phyloP scores from a whole-genome alignment of 2,113 vertebrate genomes.

The Megaceryle torquata region DNA sequence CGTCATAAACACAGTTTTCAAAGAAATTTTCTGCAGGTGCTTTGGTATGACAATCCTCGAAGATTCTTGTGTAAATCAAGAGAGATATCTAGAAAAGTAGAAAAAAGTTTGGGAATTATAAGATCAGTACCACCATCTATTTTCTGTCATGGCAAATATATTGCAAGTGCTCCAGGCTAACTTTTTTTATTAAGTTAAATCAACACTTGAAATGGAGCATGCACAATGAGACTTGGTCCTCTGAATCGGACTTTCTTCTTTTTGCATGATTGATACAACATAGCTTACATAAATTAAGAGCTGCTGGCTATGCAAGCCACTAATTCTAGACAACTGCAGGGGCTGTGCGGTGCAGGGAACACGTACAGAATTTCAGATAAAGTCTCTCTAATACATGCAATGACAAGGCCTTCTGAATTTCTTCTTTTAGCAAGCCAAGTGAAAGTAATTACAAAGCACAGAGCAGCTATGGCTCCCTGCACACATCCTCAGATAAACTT shows the following conservation, averaged over 20 bases:
- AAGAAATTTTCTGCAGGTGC: slow-evolving; percentile 76
- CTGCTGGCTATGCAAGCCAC: not conserved
- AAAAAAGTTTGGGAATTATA: not conserved
- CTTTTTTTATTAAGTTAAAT: not conserved
- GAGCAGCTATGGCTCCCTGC: not conserved
- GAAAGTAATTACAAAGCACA: not conserved
- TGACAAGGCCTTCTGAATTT: not conserved
- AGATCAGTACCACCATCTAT: not conserved
- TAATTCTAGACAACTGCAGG: not conserved
- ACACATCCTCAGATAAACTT: not conserved
- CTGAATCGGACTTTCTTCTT: not conserved
- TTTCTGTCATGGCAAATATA: not conserved
- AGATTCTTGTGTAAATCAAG: slow-evolving; percentile 77
- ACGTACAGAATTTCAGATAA: not conserved
- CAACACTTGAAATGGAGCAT: not conserved
- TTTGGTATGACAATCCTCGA: slow-evolving; percentile 79
- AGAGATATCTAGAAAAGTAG: not conserved
- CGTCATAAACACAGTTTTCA: slow-evolving; percentile 84
- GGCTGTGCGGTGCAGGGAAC: not conserved
- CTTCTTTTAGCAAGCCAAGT: not conserved
- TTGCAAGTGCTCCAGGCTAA: not conserved
- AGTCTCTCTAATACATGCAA: not conserved
- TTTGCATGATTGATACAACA: not conserved
- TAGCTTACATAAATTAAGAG: not conserved
- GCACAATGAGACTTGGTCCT: not conserved